Evolutionary conservation across 2,888 invertebrate genomes (phyloP).

Genomic region (Drosophila niveifrons): DNA sequence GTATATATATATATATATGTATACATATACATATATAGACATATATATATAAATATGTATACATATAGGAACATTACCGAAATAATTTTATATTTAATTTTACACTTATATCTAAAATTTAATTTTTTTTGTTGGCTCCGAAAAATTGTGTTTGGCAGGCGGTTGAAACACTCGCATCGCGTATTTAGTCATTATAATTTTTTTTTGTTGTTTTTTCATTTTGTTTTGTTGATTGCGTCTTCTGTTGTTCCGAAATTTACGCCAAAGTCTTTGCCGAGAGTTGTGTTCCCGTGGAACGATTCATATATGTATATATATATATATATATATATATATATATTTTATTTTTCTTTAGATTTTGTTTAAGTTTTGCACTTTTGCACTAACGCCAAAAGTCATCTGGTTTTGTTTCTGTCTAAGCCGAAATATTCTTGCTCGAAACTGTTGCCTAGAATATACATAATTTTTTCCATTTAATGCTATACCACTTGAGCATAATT

Average conservation of each 20-base stretch:
- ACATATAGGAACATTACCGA: slow-evolving; percentile 85
- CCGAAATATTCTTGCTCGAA: slow-evolving; percentile 73
- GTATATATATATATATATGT: slow-evolving; percentile 36
- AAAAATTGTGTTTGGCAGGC: slow-evolving; percentile 31
- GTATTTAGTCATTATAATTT: slow-evolving; percentile 49
- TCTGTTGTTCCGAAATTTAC: slow-evolving; percentile 71
- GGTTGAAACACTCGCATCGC: slow-evolving; percentile 59
- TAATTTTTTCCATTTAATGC: slow-evolving; percentile 44
- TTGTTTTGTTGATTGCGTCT: slow-evolving; percentile 52
- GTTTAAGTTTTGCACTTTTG: slow-evolving; percentile 42
- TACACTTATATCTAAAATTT: slow-evolving; percentile 82
- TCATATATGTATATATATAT: slow-evolving; percentile 25
- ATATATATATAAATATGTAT: slow-evolving; percentile 56
- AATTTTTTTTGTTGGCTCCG: slow-evolving; percentile 47
- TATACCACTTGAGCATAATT: slow-evolving; percentile 55
- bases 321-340: slow-evolving; percentile 13
- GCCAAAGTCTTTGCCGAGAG: slow-evolving; percentile 78
- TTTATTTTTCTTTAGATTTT: slow-evolving; percentile 24
- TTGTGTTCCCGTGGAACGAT: slow-evolving; percentile 39
- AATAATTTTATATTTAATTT: slow-evolving; percentile 81
- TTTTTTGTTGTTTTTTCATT: slow-evolving; percentile 19
- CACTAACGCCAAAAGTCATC: slow-evolving; percentile 72
- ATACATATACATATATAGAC: slow-evolving; percentile 43
- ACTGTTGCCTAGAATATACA: slow-evolving; percentile 47
- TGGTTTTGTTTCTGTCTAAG: slow-evolving; percentile 53